Conservation (phyloP, 2,888 invertebrate genomes). For the Philopedon plagiatum region DNA sequence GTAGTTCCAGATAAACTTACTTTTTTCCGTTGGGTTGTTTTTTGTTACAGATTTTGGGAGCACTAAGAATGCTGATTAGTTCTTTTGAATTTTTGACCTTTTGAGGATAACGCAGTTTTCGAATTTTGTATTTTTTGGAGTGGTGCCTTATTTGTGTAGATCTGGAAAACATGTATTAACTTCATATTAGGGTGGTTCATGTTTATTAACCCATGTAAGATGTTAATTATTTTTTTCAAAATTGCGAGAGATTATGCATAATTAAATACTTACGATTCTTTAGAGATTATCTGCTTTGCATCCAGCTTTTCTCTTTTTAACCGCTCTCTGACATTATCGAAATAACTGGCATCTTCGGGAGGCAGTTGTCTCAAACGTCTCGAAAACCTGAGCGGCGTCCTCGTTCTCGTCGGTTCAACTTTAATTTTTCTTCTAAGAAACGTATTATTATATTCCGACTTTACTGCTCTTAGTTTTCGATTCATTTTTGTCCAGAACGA, state of each 20-base stretch:
- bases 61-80: conserved; percentile 41
- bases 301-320: conserved; percentile 1
- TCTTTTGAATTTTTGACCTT: conserved; percentile 30
- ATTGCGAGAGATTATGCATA: too few relatives aligned
- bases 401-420: not conserved
- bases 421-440: conserved; percentile 20
- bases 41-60: conserved; percentile 30
- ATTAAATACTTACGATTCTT: conserved; percentile 38
- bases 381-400: conserved; percentile 35
- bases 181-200: too few relatives aligned
- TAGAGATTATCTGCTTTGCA: conserved; percentile 19
- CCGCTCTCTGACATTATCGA: not conserved
- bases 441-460: conserved; percentile 28
- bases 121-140: not conserved
- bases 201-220: too few relatives aligned
- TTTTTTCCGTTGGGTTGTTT: conserved; percentile 1
- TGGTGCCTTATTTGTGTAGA: not conserved
- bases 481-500: conserved; percentile 3
- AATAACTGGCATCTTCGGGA: conserved; percentile 24
- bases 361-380: conserved; percentile 40
- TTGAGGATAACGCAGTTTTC: conserved; percentile 30
- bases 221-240: too few relatives aligned
- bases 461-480: conserved; percentile 15
- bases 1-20: conserved; percentile 3
- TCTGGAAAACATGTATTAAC: too few relatives aligned